A percentile compares a stretch with the other conserved stretches of the same genome.
These are phyloP conservation scores for Penelope pileata DNA, from an alignment of 2,113 vertebrate species.

Conservation along the genomic window DNA sequence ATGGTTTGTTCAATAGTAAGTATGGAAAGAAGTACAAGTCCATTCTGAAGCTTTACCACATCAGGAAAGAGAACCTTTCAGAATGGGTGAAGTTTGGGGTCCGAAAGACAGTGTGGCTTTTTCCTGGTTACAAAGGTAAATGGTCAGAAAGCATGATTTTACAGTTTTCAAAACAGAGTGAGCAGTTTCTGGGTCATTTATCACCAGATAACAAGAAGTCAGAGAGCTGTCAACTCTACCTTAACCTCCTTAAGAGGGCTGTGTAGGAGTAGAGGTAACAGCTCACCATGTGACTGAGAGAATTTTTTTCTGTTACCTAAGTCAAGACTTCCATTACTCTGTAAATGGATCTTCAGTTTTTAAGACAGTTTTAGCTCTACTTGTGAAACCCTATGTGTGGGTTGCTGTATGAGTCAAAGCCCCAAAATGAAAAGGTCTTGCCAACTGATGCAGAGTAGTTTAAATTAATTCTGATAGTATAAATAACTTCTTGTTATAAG, in stretches of 20 bases:
- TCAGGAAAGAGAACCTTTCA: background rate
- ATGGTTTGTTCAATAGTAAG: background rate
- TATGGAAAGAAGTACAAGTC: background rate
- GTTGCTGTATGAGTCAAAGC: conserved; percentile 63
- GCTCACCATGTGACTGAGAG: background rate
- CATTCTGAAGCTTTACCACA: background rate
- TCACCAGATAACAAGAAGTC: background rate
- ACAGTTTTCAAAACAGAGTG: background rate
- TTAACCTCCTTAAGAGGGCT: background rate
- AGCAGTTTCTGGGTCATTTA: background rate
- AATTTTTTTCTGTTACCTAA: background rate
- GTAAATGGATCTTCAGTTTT: conserved; percentile 24
- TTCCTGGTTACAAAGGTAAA: background rate
- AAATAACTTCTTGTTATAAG: conserved; percentile 22
- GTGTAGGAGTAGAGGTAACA: background rate
- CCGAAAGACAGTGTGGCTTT: background rate
- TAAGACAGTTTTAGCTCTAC: conserved; percentile 24
- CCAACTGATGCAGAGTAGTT: conserved; percentile 31
- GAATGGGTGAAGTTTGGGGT: background rate
- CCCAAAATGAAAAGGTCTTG: conserved; percentile 50
- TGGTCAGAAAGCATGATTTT: background rate
- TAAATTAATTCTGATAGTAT: conserved; percentile 41
- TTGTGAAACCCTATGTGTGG: conserved; percentile 9
- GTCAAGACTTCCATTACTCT: background rate
- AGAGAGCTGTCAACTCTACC: background rate